Percentiles rank a stretch among this genome's conserved stretches.
These are phyloP conservation scores for Liodrosophila aerea DNA, from an alignment of 2,888 invertebrate species.

Conservation along the genomic window DNA sequence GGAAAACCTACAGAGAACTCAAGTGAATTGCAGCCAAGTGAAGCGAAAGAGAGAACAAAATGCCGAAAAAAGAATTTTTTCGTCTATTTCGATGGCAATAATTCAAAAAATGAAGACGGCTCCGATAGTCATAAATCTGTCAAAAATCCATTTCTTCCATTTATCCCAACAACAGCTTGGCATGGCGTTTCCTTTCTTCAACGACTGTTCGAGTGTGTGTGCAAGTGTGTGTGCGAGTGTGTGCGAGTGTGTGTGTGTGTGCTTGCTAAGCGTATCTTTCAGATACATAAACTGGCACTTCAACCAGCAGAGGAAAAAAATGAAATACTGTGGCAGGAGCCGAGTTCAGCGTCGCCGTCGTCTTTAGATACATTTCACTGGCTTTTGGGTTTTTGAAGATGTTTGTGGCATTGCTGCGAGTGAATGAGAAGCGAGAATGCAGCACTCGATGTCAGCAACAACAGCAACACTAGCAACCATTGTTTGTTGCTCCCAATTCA, in stretches of 20 bases:
- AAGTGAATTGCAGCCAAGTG: slow-evolving; percentile 32
- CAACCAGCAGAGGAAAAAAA: too few relatives aligned
- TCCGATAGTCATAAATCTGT: slow-evolving; percentile 82
- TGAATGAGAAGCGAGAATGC: slow-evolving; percentile 10
- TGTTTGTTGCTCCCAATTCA: slow-evolving; percentile 45
- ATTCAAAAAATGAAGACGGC: slow-evolving; percentile 82
- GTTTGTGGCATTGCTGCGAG: slow-evolving; percentile 51
- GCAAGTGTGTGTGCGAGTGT: slow-evolving; percentile 9
- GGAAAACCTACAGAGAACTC: neutral
- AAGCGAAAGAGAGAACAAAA: slow-evolving; percentile 25
- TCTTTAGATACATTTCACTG: slow-evolving; percentile 66
- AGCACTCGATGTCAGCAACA: slow-evolving; percentile 38
- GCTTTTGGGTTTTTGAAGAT: slow-evolving; percentile 59
- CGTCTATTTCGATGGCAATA: slow-evolving; percentile 83
- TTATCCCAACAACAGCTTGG: slow-evolving; percentile 67
- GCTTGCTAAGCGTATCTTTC: slow-evolving; percentile 77
- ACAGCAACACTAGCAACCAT: slow-evolving; percentile 19
- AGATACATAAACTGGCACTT: slow-evolving; percentile 78
- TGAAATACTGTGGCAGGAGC: slow-evolving; percentile 63
- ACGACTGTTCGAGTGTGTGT: neutral
- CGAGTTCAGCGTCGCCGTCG: slow-evolving; percentile 49
- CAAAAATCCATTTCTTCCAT: slow-evolving; percentile 83
- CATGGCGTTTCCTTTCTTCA: slow-evolving; percentile 71
- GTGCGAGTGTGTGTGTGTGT: slow-evolving; percentile 42
- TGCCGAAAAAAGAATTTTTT: slow-evolving; percentile 62